Evolutionary conservation across 2,888 invertebrate genomes (phyloP), one percentile per base, ranked within the genome.

Genomic region (Caenorhabditis sp.): DNA sequence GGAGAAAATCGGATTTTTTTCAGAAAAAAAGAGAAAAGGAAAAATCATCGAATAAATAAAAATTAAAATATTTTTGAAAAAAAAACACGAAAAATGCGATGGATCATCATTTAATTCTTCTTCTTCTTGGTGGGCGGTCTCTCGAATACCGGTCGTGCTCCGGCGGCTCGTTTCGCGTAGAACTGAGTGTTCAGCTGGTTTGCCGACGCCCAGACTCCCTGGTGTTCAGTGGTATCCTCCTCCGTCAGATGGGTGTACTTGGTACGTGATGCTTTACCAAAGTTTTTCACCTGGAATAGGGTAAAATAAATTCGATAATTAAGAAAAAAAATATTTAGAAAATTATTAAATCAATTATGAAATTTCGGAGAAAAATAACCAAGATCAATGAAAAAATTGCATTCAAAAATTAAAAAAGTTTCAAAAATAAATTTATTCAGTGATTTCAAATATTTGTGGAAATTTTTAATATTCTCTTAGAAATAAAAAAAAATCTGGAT

Each of bases 191-290:
- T 96, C 92, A 95, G 95, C 0, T 95, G 94, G 0, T 96, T 96
- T 91, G 98, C 97, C 11, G 95, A 95, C 80, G 96, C 95, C 99
- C 99, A 99, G 0, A 98, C 97, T 0, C 97, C 97, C 92, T 84
- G 84, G 69, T 91, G 91, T 56, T 96, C 96, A 0, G 99, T 99
- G 0, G 98, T 99, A 92, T 99, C 99, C 92, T 99, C 99, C 93
- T 98, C 98, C 0, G 99, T 98, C 91, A 99, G 94, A 93, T 99
- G 99, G 0, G 99, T 99, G 93, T 99, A 99, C 92, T 99, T 99
- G 0, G 99, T 98, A 67, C 99, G 95, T 5, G 98, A 98, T 64
- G 98, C 98, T 1, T 98, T 95, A 13, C 99, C 99, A 93, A 99
- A 99, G 93, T 99, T 98, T 93, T 99, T 99, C 53, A 99, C 99